Conservation (phyloP, 2,113 vertebrate species). For the Carassius carassius region DNA sequence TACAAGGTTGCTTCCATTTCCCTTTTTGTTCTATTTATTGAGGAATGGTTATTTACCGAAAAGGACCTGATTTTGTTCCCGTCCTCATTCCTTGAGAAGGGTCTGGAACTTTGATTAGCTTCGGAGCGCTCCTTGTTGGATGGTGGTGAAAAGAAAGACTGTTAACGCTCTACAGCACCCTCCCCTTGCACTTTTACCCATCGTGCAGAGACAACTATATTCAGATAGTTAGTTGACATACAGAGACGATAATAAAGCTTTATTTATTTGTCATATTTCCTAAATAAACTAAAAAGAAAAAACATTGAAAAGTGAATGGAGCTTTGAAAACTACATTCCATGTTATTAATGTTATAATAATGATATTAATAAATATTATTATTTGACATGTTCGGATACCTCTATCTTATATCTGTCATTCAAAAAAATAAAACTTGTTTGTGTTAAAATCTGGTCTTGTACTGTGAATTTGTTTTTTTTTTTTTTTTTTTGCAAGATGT, state of each 20-base stretch:
- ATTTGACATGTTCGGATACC: constrained; percentile 74
- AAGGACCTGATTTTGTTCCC: constrained; percentile 24
- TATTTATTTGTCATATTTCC: constrained; percentile 76
- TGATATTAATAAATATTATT: constrained; percentile 73
- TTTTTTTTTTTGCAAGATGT: background rate
- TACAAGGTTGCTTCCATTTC: constrained; percentile 48
- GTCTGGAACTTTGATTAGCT: constrained; percentile 24
- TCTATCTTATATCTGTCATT: constrained; percentile 70
- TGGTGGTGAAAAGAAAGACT: constrained; percentile 8
- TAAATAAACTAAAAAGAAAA: constrained; percentile 68
- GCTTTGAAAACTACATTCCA: constrained; percentile 73
- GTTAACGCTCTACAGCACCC: constrained; percentile 47
- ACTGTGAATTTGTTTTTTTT: constrained; percentile 4
- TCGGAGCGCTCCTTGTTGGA: background rate
- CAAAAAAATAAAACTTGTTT: constrained; percentile 70
- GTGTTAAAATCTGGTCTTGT: constrained; percentile 49
- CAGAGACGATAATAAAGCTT: constrained; percentile 67
- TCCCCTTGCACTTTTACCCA: constrained; percentile 47
- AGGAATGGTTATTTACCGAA: background rate
- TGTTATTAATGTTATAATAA: constrained; percentile 73
- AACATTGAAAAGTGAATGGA: constrained; percentile 55
- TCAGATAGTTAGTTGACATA: constrained; percentile 56
- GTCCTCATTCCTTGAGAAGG: constrained; percentile 27
- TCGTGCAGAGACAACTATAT: constrained; percentile 61
- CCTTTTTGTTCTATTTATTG: constrained; percentile 44